These are phyloP conservation scores for Bergia sp. DNA, from an alignment of 92 coral and sea anemone genomes.

Conservation along the genomic window DNA sequence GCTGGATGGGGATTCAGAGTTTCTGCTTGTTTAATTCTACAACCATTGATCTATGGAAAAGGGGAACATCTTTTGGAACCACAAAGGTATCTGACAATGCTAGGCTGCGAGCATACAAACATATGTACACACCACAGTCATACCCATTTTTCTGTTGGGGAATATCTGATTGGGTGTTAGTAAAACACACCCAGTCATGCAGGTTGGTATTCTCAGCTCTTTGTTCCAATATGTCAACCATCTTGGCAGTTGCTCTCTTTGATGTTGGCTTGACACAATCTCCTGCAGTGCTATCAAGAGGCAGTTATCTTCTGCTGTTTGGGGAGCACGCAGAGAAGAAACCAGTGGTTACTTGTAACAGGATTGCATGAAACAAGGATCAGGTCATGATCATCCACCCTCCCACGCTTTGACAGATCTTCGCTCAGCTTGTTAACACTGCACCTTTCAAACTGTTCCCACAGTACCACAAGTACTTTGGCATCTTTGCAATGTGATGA, in stretches of 20 bases:
- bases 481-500: conserved; percentile 28
- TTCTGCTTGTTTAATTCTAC: conserved; percentile 38
- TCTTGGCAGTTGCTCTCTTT: conserved; percentile 18
- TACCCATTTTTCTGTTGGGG: not conserved
- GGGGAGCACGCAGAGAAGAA: conserved; percentile 53
- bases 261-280: conserved; percentile 32
- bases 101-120: conserved; percentile 5
- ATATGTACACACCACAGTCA: conserved; percentile 14
- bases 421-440: conserved; percentile 29
- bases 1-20: conserved; percentile 46
- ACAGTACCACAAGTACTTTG: conserved; percentile 35
- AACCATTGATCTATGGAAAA: conserved; percentile 33
- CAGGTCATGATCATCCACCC: conserved; percentile 44
- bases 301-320: conserved; percentile 27
- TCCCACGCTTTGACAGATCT: conserved; percentile 37
- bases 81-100: conserved; percentile 2
- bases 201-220: conserved; percentile 31
- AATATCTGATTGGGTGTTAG: not conserved
- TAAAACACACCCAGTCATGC: conserved; percentile 26
- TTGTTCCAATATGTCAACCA: conserved; percentile 26
- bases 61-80: not conserved
- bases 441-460: conserved; percentile 59
- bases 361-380: conserved; percentile 57
- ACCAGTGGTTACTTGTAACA: conserved; percentile 51
- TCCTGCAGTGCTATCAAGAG: conserved; percentile 53